Evolutionary conservation across 2,888 invertebrate species (phyloP).

Genomic region (Bombylius discolor): DNA sequence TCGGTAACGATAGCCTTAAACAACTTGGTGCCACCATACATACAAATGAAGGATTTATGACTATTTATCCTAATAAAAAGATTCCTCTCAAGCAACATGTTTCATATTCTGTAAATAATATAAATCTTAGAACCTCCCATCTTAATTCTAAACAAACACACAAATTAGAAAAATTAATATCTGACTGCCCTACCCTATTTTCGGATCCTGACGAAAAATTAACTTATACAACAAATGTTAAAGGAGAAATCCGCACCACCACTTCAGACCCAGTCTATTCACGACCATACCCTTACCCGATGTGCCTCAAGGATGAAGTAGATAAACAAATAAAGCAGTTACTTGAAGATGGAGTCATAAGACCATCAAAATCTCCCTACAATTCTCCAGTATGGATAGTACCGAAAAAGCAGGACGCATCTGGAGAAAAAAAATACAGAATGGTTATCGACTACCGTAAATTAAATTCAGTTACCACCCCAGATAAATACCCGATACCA

Average conservation of each 20-base stretch:
- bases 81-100: too few species aligned
- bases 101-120: too few species aligned
- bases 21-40: too few species aligned
- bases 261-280: slow-evolving; percentile 5
- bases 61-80: too few species aligned
- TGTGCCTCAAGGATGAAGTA: neutral
- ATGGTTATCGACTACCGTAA: neutral
- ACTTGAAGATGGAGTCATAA: slow-evolving; percentile 5
- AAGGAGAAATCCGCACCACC: slow-evolving; percentile 8
- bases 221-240: slow-evolving; percentile 6
- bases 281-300: slow-evolving; percentile 5
- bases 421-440: neutral
- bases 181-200: slow-evolving; percentile 1
- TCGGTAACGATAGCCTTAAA: too few species aligned
- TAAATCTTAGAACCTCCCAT: too few species aligned
- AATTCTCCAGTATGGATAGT: slow-evolving; percentile 9
- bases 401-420: neutral
- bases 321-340: slow-evolving; percentile 3
- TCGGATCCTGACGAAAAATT: slow-evolving; percentile 8
- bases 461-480: neutral
- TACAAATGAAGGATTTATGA: too few species aligned
- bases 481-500: neutral
- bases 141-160: neutral
- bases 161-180: neutral
- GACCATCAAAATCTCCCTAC: slow-evolving; percentile 12